A percentile compares a stretch with the other conserved stretches of the same genome.
These are phyloP conservation scores for Zoanthus sociatus DNA, from an alignment of 92 coral and sea anemone genomes.

Conservation along the genomic window DNA sequence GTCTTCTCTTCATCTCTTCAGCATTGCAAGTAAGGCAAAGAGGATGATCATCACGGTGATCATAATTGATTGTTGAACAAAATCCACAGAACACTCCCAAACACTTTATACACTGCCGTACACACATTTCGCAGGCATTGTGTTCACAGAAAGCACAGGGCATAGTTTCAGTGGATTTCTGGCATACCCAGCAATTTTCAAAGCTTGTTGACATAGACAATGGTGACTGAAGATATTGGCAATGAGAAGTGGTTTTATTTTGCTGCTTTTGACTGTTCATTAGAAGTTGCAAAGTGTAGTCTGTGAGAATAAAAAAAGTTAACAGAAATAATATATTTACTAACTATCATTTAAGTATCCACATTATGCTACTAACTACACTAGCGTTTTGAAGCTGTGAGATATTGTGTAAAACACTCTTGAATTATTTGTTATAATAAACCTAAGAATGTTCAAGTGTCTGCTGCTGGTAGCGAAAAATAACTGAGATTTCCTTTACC, in stretches of 20 bases:
- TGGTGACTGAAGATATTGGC: constrained; percentile 34
- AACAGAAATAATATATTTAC: too few relatives aligned
- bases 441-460: too few relatives aligned
- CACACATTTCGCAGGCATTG: constrained; percentile 88
- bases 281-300: constrained; percentile 70
- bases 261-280: constrained; percentile 76
- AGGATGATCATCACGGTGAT: constrained; percentile 77
- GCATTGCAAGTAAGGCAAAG: constrained; percentile 83
- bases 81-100: constrained; percentile 87
- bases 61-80: constrained; percentile 88
- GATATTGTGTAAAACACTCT: too few relatives aligned
- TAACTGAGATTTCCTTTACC: too few relatives aligned
- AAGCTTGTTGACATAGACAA: constrained; percentile 29
- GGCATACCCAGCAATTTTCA: constrained; percentile 85
- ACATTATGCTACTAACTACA: too few relatives aligned
- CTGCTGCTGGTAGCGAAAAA: too few relatives aligned
- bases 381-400: too few relatives aligned
- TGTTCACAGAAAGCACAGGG: constrained; percentile 91
- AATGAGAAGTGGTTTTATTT: constrained; percentile 1
- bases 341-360: too few relatives aligned
- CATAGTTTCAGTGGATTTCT: constrained; percentile 71
- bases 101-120: constrained; percentile 86
- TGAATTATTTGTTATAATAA: too few relatives aligned
- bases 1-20: constrained; percentile 68
- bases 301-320: constrained; percentile 12